Evolutionary conservation across 2,797 vertebrate genomes (phyloP), one percentile per base, ranked within the genome.

Genomic region (Lepus townsendii): DNA sequence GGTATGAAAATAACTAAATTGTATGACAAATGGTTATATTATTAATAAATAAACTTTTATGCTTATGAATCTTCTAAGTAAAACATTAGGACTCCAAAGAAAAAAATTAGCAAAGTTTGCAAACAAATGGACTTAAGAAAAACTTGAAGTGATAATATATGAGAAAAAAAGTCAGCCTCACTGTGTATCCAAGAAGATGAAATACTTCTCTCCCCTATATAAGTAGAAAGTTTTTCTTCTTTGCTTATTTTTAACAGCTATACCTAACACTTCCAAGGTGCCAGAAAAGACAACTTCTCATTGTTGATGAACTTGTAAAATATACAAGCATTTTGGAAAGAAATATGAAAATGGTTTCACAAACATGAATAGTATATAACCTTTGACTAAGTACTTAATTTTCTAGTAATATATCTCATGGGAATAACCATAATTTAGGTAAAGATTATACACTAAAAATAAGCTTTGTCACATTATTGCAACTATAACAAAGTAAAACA

Each of bases 401-500:
- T 95, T n/a, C 42, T 76, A 26, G 47, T 30, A 85, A 62, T 66
- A 60, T 68, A 42, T 79, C 32, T 22, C 30, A 86, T 4, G 7
- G 26, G 52, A 80, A 62, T 32, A 84, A 66, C 13, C 26, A 79
- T 84, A 79, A 22, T 27, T 50, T 57, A 20, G 5, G 50, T 54
- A 62, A 77, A 83, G 27, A 54, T 14, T 35, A 0, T 52, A 35
- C 10, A 30, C 13, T 54, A 62, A 63, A 95, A 71, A 73, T 63
- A 30, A 14, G 7, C 52, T 73, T 30, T 19, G 6, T 79, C 26
- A 27, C 52, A 84, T 16, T 54, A 30, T 22, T 78, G 35, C 8
- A 79, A 24, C 78, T 73, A 86, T 66, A 92, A 78, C 82, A 78
- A 90, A 82, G 32, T 79, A 85, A 73, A 89, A 73, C 32, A 54